A percentile compares a stretch with the other conserved stretches of the same genome.
These are phyloP conservation scores for Sylvilagus bachmani DNA, from an alignment of 2,113 vertebrate species.

Conservation along the genomic window DNA sequence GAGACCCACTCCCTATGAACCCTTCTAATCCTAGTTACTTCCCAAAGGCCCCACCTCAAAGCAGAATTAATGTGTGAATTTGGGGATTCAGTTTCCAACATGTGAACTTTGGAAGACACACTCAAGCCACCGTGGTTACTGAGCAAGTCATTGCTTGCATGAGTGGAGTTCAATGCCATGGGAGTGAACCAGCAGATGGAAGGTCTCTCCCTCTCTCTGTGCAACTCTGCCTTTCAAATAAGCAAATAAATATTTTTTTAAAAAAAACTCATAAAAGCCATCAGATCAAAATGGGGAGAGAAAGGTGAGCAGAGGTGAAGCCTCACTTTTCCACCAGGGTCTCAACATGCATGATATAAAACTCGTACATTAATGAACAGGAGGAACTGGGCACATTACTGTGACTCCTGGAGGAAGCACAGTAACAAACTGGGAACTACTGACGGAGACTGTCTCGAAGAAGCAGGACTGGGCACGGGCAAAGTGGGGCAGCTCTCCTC, in stretches of 20 bases:
- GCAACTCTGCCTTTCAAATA: too few species aligned
- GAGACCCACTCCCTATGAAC: background rate
- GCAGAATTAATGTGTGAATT: too few species aligned
- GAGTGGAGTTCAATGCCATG: background rate
- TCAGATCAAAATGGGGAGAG: slow-evolving; percentile 21
- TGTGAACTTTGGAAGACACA: background rate
- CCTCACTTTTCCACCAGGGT: background rate
- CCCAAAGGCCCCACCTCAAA: background rate
- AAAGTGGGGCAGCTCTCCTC: background rate
- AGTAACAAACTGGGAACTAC: background rate
- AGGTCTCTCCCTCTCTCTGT: too few species aligned
- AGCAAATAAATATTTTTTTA: too few species aligned
- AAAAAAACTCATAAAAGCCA: background rate
- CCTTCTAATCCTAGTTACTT: background rate
- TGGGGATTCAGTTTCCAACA: background rate
- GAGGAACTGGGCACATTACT: background rate
- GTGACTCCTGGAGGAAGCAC: background rate
- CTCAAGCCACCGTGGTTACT: background rate
- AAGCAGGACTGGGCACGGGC: background rate
- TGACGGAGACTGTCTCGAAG: background rate
- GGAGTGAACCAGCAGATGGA: background rate
- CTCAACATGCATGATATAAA: background rate
- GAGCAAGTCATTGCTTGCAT: background rate
- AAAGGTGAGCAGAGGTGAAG: background rate
- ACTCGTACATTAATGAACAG: background rate